phyloP scores from a whole-genome alignment of 2,888 invertebrate species.

The Dugesia japonica region DNA sequence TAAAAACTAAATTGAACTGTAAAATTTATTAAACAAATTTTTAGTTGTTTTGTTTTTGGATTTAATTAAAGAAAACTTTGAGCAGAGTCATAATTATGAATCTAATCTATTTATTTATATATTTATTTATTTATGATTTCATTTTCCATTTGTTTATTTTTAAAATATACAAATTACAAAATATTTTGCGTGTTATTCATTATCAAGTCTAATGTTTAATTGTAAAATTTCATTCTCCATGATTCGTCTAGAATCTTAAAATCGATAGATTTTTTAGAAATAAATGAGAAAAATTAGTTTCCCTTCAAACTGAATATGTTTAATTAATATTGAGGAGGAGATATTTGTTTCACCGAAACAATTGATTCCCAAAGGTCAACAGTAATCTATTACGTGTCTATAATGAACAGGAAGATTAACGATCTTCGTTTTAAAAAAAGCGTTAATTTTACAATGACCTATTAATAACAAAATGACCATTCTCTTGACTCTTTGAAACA shows the following conservation, averaged over 20 bases:
- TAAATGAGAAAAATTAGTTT: conserved; percentile 20
- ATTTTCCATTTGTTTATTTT: no score
- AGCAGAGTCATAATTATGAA: no score
- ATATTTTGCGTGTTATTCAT: not conserved
- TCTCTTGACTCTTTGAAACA: not conserved
- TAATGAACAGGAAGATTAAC: conserved; percentile 12
- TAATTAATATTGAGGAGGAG: conserved; percentile 20
- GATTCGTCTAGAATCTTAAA: not conserved
- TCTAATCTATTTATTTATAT: no score
- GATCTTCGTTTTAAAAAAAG: conserved; percentile 4
- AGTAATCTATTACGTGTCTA: conserved; percentile 14
- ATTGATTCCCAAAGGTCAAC: conserved; percentile 13
- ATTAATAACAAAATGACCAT: conserved; percentile 20
- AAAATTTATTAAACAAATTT: no score
- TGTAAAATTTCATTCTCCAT: conserved; percentile 6
- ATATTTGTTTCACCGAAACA: conserved; percentile 12
- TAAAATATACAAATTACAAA: not conserved
- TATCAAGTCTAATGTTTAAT: not conserved
- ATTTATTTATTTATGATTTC: no score
- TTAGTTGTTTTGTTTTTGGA: no score
- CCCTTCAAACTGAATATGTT: conserved; percentile 20
- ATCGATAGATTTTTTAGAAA: conserved; percentile 14
- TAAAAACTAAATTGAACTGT: no score
- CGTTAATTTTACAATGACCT: not conserved
- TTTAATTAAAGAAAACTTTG: no score